Evolutionary conservation across 1,140 invertebrate genomes (phyloP).

Genomic region (Drosophila triauraria): DNA sequence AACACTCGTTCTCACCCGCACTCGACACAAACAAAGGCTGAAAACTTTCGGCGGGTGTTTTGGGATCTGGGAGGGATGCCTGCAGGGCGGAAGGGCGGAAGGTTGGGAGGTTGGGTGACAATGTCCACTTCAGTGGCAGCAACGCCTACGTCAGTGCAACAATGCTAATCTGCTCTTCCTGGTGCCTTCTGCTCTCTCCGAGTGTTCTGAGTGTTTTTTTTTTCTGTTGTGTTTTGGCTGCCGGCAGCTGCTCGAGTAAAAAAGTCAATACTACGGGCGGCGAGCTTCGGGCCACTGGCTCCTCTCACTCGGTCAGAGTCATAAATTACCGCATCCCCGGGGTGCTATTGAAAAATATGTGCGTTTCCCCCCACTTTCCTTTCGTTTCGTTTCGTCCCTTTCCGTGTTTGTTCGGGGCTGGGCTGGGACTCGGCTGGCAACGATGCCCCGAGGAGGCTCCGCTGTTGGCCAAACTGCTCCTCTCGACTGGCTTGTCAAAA

Average conservation of each 20-base stretch:
- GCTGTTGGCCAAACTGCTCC: conserved; percentile 42
- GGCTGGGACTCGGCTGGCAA: conserved; percentile 35
- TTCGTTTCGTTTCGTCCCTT: conserved; percentile 6
- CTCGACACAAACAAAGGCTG: conserved; percentile 63
- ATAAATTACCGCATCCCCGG: conserved; percentile 80
- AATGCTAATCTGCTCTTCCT: conserved; percentile 58
- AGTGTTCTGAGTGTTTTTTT: background rate
- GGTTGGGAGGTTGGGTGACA: conserved; percentile 43
- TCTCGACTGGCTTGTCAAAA: conserved; percentile 67
- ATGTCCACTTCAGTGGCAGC: conserved; percentile 68
- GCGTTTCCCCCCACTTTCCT: conserved; percentile 23
- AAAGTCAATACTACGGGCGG: conserved; percentile 69
- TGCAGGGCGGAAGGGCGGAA: background rate
- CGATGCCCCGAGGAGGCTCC: conserved; percentile 65
- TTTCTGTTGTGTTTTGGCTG: conserved; percentile 23
- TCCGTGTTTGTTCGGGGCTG: conserved; percentile 42
- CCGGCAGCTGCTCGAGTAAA: conserved; percentile 55
- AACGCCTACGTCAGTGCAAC: conserved; percentile 47
- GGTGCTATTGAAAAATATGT: conserved; percentile 76
- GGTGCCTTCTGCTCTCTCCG: conserved; percentile 11
- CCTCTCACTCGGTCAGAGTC: conserved; percentile 74
- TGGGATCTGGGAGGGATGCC: background rate
- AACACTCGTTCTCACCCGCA: conserved; percentile 38
- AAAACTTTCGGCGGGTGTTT: conserved; percentile 59
- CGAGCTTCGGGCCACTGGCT: conserved; percentile 12